A percentile compares a stretch with the other conserved stretches of the same genome.
These are phyloP conservation scores for Pelodiscus sinensis DNA, from an alignment of 2,113 vertebrate species.

Conservation along the genomic window DNA sequence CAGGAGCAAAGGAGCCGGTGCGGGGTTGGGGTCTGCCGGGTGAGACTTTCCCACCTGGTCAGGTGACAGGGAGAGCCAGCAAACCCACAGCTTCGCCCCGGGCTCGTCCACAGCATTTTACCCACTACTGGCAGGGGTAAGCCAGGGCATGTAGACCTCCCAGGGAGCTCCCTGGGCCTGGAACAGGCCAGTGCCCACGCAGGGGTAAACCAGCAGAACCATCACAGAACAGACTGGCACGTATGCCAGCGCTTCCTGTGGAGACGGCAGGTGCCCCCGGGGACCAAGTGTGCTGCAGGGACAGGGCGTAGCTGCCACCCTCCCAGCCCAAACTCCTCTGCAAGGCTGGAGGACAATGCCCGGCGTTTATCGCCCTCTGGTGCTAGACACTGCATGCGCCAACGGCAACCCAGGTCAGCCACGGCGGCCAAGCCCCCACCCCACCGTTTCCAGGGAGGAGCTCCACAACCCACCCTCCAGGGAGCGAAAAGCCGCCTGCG, in stretches of 20 bases:
- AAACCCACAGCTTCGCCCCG: background rate
- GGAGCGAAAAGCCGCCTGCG: too few species aligned
- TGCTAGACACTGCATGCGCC: background rate
- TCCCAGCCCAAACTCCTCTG: background rate
- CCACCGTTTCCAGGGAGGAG: background rate
- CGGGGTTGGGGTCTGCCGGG: background rate
- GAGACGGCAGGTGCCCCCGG: background rate
- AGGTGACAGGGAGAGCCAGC: background rate
- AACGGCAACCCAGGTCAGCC: too few species aligned
- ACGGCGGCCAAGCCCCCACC: background rate
- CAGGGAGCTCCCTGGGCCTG: too few species aligned
- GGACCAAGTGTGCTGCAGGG: background rate
- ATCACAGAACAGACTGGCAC: too few species aligned
- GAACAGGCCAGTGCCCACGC: background rate
- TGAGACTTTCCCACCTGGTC: background rate
- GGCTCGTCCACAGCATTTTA: background rate
- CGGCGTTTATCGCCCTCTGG: background rate
- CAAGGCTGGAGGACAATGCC: background rate
- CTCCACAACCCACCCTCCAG: too few species aligned
- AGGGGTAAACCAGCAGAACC: too few species aligned
- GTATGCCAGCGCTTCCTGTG: background rate
- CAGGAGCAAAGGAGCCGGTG: background rate
- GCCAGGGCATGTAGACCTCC: too few species aligned
- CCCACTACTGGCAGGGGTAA: background rate
- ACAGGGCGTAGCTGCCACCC: background rate